Evolutionary conservation across 2,888 invertebrate species (phyloP).

Genomic region (Biston stratarius): DNA sequence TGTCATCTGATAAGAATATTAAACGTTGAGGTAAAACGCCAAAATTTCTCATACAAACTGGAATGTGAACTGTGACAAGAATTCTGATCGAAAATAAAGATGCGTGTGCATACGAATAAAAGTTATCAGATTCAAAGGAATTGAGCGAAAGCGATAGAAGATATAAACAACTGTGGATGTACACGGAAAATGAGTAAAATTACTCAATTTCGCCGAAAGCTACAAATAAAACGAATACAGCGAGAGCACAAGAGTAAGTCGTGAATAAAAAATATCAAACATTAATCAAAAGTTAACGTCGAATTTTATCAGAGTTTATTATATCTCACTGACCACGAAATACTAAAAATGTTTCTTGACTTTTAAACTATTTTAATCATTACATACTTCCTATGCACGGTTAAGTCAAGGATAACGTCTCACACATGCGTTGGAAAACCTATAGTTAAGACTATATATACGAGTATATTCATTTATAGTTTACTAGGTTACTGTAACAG

Average conservation of each 20-base stretch:
- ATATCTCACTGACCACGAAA: not conserved
- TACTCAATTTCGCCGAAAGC: slow-evolving; percentile 22
- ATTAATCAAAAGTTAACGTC: slow-evolving; percentile 11
- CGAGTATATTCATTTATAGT: too few species aligned
- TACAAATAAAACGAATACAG: slow-evolving; percentile 4
- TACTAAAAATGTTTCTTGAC: not conserved
- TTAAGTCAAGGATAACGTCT: too few species aligned
- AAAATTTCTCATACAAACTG: slow-evolving; percentile 11
- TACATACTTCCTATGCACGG: not conserved
- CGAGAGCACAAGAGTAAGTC: slow-evolving; percentile 3
- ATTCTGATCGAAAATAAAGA: slow-evolving; percentile 25
- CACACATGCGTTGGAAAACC: not conserved
- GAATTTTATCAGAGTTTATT: slow-evolving; percentile 7
- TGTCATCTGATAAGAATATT: slow-evolving; percentile 29
- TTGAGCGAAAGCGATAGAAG: slow-evolving; percentile 43
- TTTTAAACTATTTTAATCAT: not conserved
- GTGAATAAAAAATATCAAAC: slow-evolving; percentile 1
- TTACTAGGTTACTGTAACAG: slow-evolving; percentile 7
- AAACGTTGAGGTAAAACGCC: slow-evolving; percentile 1
- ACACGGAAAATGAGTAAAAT: slow-evolving; percentile 20
- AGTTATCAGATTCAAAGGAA: slow-evolving; percentile 43
- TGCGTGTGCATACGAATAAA: slow-evolving; percentile 21
- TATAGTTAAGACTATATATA: not conserved
- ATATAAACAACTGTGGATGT: slow-evolving; percentile 27
- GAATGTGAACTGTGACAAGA: slow-evolving; percentile 12